Evolutionary conservation across 2,888 invertebrate genomes (phyloP), one percentile per base, ranked within the genome.

Genomic region (Tetheella fluctuosa): DNA sequence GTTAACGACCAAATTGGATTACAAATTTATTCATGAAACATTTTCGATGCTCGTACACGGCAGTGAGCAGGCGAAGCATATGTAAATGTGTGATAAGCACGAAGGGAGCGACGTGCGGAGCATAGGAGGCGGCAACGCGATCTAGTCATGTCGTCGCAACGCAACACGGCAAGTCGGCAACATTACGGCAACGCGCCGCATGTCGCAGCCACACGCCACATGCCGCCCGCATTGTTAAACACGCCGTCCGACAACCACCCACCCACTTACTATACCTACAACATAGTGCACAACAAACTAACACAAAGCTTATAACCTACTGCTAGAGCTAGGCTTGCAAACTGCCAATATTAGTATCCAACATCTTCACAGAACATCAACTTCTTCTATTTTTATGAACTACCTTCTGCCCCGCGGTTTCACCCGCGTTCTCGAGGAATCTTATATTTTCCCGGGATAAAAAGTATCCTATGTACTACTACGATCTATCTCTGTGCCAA

Each of bases 11-110:
- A 86, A 89, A 91, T 90, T 88, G 87, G 86, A 88, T 88, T 87
- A 89, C 89, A 90, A 90, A 90, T 90, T 91, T 91, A 91, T 91
- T 91, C 91, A 90, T 91, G 90, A 88, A 90, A 87, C 89, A 90
- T 89, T 90, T 90, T 90, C 86, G 86, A 89, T 90, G 90, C 86
- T 86, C 75, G 87, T 85, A 88, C 89, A 89, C 86, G 88, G 79
- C 80, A 78, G 83, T 75, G 85, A 83, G 84, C 82, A 76, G 79
- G 84, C 86, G 87, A 85, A 86, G 88, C 90, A 87, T 90, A 91
- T 91, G 92, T 91, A 91, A 91, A 91, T 91, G 88, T 81, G 85
- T 83, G 88, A 89, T 90, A 89, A 90, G 90, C 86, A 85, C 84
- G 90, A 82, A 87, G 81, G 81, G 81, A 80, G 77, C 72, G 77